phyloP scores from a whole-genome alignment of 2,888 invertebrate genomes.

The Iphiclides podalirius region DNA sequence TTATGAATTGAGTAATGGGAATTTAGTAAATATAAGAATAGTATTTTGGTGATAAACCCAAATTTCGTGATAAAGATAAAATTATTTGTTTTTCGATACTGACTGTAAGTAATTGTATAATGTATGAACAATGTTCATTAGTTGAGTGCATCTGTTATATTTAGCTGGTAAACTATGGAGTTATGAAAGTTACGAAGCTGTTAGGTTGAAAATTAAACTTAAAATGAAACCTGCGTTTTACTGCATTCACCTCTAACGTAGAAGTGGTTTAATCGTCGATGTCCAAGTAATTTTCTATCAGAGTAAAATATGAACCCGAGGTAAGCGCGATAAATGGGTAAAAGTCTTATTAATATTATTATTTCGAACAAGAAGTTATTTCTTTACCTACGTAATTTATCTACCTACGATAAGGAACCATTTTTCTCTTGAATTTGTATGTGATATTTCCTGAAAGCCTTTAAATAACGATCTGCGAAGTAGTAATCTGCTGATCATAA shows the following conservation, averaged over 20 bases:
- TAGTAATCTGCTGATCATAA: no score
- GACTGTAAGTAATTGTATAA: conserved; percentile 74
- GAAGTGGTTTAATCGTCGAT: background rate
- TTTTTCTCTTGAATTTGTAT: no score
- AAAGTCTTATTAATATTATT: no score
- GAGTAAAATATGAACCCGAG: no score
- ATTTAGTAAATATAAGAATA: conserved; percentile 74
- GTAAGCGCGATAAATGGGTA: no score
- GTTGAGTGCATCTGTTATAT: conserved; percentile 73
- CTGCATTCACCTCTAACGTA: conserved; percentile 28
- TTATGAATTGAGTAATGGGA: conserved; percentile 69
- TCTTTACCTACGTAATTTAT: no score
- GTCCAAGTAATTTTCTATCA: background rate
- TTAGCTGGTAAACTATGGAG: conserved; percentile 75
- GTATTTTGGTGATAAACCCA: conserved; percentile 77
- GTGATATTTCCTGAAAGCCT: no score
- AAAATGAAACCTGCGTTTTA: conserved; percentile 60
- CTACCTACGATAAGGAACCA: no score
- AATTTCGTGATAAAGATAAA: conserved; percentile 75
- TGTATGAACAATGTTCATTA: conserved; percentile 78
- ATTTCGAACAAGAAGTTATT: no score
- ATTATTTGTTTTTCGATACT: conserved; percentile 74
- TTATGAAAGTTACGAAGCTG: conserved; percentile 73
- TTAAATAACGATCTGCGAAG: no score
- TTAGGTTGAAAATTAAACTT: conserved; percentile 78